phyloP scores from a whole-genome alignment of 92 coral and sea anemone genomes.

The Bergia puertoricense region DNA sequence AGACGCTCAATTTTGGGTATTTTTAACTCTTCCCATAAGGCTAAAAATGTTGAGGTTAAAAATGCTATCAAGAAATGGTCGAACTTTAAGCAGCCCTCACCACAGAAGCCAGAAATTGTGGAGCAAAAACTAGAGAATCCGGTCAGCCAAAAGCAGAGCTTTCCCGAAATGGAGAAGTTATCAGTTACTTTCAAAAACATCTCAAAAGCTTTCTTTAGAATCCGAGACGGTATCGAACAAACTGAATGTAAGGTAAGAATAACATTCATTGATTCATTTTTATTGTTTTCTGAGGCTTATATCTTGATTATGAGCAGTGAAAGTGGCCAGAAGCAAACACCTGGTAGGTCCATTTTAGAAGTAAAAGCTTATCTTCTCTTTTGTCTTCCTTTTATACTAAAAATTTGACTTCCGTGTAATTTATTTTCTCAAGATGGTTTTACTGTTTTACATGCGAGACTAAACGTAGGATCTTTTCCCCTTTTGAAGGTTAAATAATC shows the following conservation, averaged over 20 bases:
- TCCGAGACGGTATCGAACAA: conserved; percentile 61
- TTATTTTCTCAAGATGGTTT: no score
- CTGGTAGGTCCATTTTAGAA: no score
- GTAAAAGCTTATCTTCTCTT: no score
- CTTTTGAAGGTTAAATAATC: no score
- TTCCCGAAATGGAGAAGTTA: neutral
- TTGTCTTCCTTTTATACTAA: no score
- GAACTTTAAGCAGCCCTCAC: neutral
- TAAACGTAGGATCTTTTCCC: no score
- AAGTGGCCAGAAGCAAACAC: neutral
- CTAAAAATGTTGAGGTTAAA: neutral
- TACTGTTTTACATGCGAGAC: no score
- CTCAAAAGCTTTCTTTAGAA: conserved; percentile 63
- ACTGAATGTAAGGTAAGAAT: conserved; percentile 79
- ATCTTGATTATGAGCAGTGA: neutral
- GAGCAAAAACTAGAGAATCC: conserved; percentile 3
- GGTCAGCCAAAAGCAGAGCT: conserved; percentile 7
- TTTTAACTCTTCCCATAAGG: neutral
- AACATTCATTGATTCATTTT: no score
- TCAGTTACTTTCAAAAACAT: conserved; percentile 63
- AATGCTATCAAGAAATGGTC: neutral
- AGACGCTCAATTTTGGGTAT: conserved; percentile 3
- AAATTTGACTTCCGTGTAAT: no score
- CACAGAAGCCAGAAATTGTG: neutral
- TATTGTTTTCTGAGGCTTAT: no score